Evolutionary conservation across 1,140 invertebrate species (phyloP).

Genomic region (Eufriesea mexicana): DNA sequence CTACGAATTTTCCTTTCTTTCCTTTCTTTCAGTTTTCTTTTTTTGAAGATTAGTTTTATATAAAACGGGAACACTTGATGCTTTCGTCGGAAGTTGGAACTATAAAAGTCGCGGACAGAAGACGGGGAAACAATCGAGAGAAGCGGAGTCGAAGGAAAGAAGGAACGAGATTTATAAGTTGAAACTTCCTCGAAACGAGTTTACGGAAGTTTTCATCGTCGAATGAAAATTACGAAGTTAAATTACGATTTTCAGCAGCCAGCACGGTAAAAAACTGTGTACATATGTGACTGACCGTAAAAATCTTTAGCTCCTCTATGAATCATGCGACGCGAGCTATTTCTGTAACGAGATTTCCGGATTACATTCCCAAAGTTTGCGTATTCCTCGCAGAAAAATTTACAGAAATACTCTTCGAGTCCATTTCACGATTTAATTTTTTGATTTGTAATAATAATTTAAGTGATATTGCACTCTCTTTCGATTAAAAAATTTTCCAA

Average conservation of each 20-base stretch:
- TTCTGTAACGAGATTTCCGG: background rate
- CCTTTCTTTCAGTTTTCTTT: background rate
- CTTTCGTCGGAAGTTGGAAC: slow-evolving; percentile 2
- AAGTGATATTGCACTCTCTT: too few species aligned
- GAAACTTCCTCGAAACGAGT: slow-evolving; percentile 21
- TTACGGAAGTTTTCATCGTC: slow-evolving; percentile 20
- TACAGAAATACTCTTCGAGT: background rate
- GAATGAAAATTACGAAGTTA: slow-evolving; percentile 35
- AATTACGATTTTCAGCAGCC: background rate
- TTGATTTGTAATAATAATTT: too few species aligned
- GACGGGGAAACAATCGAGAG: slow-evolving; percentile 16
- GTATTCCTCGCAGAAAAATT: background rate
- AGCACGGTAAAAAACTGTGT: background rate
- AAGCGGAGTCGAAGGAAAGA: background rate
- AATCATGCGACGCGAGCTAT: background rate
- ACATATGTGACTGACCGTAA: background rate
- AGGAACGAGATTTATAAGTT: slow-evolving; percentile 26
- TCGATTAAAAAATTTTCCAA: too few species aligned
- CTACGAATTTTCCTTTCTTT: background rate
- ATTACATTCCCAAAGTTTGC: background rate
- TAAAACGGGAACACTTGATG: background rate
- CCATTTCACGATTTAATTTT: too few species aligned
- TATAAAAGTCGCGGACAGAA: slow-evolving; percentile 1
- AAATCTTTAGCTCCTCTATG: background rate
- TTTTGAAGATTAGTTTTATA: background rate